Conservation (phyloP, 2,888 invertebrate species). For the Caenorhabditis parvicauda region DNA sequence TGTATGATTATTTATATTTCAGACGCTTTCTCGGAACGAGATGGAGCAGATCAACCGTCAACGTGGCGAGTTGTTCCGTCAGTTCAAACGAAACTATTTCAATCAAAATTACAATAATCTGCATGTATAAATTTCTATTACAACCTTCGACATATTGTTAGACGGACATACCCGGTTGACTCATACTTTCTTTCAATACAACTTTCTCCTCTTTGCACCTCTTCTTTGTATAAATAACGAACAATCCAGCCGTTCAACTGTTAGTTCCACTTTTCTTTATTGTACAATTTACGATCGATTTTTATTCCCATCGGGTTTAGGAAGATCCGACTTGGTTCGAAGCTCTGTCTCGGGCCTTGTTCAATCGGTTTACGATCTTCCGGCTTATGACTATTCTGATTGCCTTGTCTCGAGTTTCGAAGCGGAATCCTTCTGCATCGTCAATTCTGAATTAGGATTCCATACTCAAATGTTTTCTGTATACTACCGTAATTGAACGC, state of each 20-base stretch:
- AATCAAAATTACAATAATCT: no score
- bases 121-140: no score
- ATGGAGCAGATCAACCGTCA: constrained; percentile 29
- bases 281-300: no score
- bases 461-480: not conserved
- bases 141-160: no score
- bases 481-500: constrained; percentile 32
- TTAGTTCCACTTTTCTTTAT: no score
- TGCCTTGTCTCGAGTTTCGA: constrained; percentile 40
- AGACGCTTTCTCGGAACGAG: constrained; percentile 25
- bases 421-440: constrained; percentile 46
- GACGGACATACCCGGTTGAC: no score
- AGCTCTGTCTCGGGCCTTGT: constrained; percentile 35
- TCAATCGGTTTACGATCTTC: constrained; percentile 33
- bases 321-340: no score
- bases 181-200: no score
- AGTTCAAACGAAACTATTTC: constrained; percentile 23
- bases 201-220: no score
- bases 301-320: no score
- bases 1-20: not conserved
- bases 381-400: constrained; percentile 37
- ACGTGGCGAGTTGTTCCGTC: constrained; percentile 20
- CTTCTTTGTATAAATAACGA: no score
- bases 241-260: no score
- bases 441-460: constrained; percentile 32